Evolutionary conservation across 2,797 vertebrate genomes (phyloP).

Genomic region (Clamator glandarius): DNA sequence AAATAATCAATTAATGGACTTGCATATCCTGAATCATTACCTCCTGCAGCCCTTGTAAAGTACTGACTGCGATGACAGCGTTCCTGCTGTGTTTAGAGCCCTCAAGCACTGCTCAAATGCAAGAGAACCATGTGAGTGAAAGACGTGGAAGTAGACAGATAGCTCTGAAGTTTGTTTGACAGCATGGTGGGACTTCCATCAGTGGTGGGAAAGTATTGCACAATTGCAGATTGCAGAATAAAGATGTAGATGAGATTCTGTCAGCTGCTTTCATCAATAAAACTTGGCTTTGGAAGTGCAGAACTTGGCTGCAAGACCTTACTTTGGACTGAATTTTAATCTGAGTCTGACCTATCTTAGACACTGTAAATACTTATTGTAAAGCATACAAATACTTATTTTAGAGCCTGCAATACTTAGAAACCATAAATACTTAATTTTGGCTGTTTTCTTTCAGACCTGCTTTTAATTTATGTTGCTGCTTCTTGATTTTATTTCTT

Average conservation of each 20-base stretch:
- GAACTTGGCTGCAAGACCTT: background rate
- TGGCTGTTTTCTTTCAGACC: background rate
- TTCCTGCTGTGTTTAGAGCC: background rate
- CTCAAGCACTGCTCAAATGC: background rate
- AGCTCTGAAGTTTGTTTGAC: background rate
- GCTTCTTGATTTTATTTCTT: background rate
- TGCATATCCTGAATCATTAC: background rate
- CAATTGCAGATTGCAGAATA: background rate
- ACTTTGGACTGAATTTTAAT: background rate
- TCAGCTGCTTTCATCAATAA: background rate
- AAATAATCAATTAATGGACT: constrained; percentile 38
- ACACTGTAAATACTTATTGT: background rate
- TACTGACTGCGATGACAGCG: background rate
- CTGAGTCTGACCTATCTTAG: background rate
- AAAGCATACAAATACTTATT: background rate
- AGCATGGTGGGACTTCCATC: background rate
- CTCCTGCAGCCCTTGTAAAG: background rate
- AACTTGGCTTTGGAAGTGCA: background rate
- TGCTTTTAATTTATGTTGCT: background rate
- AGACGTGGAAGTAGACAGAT: background rate
- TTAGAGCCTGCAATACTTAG: too few species aligned
- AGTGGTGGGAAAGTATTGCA: background rate
- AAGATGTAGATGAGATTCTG: background rate
- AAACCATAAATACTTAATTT: too few species aligned
- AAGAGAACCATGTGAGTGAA: background rate